Percentiles rank a stretch among this genome's conserved stretches.
These are phyloP conservation scores for Microcebus ravelobensis DNA, from an alignment of 2,113 vertebrate species.

Conservation along the genomic window DNA sequence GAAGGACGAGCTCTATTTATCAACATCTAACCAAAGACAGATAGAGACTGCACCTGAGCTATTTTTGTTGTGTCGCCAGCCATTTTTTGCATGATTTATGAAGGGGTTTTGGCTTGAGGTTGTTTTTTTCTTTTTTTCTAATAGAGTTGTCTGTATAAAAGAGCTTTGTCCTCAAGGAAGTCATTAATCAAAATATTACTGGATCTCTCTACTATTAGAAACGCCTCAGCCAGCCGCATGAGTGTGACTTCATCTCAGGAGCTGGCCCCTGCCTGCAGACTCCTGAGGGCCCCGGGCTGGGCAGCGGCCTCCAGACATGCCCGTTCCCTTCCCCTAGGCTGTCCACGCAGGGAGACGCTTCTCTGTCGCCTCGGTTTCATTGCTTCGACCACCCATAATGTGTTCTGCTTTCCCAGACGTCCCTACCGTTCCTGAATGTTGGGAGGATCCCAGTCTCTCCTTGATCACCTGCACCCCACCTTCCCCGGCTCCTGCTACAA, in stretches of 20 bases:
- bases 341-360: accelerated
- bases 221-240: not conserved
- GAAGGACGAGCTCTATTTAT: constrained; percentile 1
- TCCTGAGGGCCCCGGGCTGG: not conserved
- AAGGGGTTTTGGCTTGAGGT: constrained; percentile 34
- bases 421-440: not conserved
- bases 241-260: not conserved
- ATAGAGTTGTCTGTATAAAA: constrained; percentile 59
- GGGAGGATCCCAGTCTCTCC: not conserved
- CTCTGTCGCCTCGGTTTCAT: accelerated
- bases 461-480: not conserved
- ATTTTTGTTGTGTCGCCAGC: constrained; percentile 9
- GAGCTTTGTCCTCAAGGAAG: constrained; percentile 37
- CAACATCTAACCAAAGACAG: constrained; percentile 58
- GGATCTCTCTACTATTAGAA: not conserved
- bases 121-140: constrained; percentile 40
- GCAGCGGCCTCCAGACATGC: accelerated
- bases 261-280: not conserved
- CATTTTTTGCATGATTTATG: constrained; percentile 65
- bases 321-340: not conserved
- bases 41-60: not conserved
- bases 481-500: accelerated
- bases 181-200: constrained; percentile 66
- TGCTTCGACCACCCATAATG: not conserved
- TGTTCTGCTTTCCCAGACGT: not conserved